Percentiles rank a stretch among this genome's conserved stretches.
Conservation (phyloP, 2,113 vertebrate genomes). For the Sardina pilchardus region DNA sequence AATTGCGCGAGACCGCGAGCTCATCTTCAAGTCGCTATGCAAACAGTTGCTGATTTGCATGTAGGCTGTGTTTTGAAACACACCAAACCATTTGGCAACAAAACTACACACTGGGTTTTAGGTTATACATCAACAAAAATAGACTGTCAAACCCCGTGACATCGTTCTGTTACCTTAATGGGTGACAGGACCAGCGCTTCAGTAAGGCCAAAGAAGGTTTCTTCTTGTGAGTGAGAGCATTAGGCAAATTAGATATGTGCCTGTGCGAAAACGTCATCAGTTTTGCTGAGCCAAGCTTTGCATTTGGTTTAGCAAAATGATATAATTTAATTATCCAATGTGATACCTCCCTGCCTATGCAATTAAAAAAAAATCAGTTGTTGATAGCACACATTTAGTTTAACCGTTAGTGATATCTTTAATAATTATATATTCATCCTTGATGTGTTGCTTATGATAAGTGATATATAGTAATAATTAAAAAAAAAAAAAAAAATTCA, state of each 20-base stretch:
- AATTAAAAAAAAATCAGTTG: no score
- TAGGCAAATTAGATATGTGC: not conserved
- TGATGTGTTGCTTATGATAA: not conserved
- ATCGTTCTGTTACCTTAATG: not conserved
- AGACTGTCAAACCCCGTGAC: not conserved
- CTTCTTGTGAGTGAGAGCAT: not conserved
- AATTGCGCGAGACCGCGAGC: not conserved
- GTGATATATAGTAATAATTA: not conserved
- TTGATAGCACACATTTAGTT: no score
- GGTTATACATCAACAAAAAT: not conserved
- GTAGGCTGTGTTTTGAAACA: no score
- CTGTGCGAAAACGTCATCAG: not conserved
- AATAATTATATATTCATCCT: not conserved
- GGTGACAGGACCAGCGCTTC: not conserved
- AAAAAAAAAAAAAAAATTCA: not conserved
- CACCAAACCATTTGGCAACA: no score
- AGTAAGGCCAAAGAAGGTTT: not conserved
- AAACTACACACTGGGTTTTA: no score
- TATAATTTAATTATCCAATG: no score
- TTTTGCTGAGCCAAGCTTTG: no score
- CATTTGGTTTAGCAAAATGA: no score
- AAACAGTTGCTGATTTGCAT: not conserved
- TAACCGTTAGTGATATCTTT: no score
- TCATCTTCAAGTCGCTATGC: no score
- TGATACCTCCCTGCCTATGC: no score